A percentile compares a stretch with the other conserved stretches of the same genome.
Conservation (phyloP, 2,888 invertebrate genomes). For the Thymelicus lineola region DNA sequence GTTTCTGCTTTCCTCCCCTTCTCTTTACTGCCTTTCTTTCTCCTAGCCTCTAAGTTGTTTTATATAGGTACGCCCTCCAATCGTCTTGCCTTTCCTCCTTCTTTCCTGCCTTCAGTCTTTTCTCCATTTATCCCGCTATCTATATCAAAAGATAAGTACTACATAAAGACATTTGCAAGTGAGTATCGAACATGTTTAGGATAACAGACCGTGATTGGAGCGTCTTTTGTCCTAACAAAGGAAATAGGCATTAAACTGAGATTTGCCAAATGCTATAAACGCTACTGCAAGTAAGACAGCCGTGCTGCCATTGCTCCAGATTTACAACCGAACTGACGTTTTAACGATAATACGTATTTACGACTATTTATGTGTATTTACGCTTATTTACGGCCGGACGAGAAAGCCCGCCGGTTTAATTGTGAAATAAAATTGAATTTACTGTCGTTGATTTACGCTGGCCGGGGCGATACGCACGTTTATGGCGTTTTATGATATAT, state of each 20-base stretch:
- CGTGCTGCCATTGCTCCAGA: slow-evolving; percentile 62
- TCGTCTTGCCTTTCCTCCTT: too few species aligned
- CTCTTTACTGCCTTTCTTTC: too few species aligned
- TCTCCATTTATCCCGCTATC: too few species aligned
- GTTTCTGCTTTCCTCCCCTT: too few species aligned
- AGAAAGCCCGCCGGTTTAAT: slow-evolving; percentile 81
- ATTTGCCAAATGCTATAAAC: slow-evolving; percentile 34
- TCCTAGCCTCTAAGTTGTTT: too few species aligned
- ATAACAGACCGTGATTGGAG: neutral
- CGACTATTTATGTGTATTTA: slow-evolving; percentile 82
- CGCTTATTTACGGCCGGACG: slow-evolving; percentile 75
- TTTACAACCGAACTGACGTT: slow-evolving; percentile 80
- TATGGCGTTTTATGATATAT: slow-evolving; percentile 56
- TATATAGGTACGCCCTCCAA: too few species aligned
- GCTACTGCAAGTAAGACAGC: slow-evolving; percentile 54
- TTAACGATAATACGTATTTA: slow-evolving; percentile 85
- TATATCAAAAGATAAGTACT: too few species aligned
- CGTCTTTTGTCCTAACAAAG: slow-evolving; percentile 19
- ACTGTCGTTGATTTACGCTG: slow-evolving; percentile 74
- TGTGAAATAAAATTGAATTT: slow-evolving; percentile 85
- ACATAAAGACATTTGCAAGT: too few species aligned
- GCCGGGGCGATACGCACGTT: slow-evolving; percentile 54
- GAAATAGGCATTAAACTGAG: slow-evolving; percentile 23
- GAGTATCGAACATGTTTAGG: neutral
- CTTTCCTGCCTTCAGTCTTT: too few species aligned